Base-by-base conservation (phyloP, 2,113 vertebrate genomes). In the Macrotis lagotis region DNA sequence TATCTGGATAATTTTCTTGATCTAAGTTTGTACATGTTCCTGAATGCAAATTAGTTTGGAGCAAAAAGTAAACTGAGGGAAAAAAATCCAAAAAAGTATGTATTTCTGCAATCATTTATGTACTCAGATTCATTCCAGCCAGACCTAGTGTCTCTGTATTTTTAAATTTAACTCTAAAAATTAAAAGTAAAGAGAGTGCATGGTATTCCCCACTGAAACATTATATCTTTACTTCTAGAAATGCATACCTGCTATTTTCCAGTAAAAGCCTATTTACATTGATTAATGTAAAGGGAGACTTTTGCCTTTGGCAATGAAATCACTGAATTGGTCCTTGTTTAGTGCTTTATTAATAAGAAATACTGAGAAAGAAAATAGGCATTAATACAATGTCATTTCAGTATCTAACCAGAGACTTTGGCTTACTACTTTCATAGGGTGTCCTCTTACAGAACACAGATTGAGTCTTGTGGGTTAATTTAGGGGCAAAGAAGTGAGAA, bases 211-310 rank as follows among this genome's bases (percentile, higher is more conserved):
- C 52, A 25, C 95, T 93, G 92, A 94, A 94, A 12, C 89, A 94
- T 95, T 98, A 95, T 93, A 95, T 96, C 0, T 25, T 49, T 94
- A 91, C 59, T 97, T 96, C 91, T 95, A 97, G 49, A 51, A 96
- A 92, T 48, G 26, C 48, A 89, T 96, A 91, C 44, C 96, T 37
- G 96, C 22, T 74, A 22, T 66, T 88, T 96, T 95, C 91, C 25
- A 96, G 50, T 97, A 96, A 97, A 96, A 97, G n/a, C 19, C 55
- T 91, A 88, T 88, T 97, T 37, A 96, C 93, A 98, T 94, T 96
- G 96, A 92, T 95, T 97, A 92, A 96, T 97, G 93, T 66, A 97
- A 96, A 96, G 92, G 3, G 1, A 97, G 31, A 92, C 0, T 0
- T 96, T 93, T 97, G 97, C 94, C 96, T 94, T 92, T 92, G 96